Conservation (phyloP, 1,140 invertebrate genomes). For the Pectinophora gossypiella region DNA sequence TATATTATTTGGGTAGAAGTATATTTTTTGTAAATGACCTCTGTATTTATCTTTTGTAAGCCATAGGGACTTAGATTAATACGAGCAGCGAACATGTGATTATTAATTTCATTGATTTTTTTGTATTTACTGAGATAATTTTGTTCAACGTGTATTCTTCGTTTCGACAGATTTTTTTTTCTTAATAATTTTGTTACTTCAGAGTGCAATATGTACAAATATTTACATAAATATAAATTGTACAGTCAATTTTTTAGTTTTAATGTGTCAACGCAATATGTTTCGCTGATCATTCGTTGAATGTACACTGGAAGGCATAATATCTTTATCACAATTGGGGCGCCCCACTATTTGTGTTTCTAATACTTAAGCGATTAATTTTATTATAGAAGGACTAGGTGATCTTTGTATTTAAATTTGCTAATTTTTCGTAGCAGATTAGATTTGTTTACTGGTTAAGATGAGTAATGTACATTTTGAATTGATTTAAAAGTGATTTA, state of each 20-base stretch:
- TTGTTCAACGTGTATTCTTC: conserved; percentile 65
- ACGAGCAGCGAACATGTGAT: conserved; percentile 72
- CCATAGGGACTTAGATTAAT: conserved; percentile 67
- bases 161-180: conserved; percentile 62
- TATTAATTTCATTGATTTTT: conserved; percentile 56
- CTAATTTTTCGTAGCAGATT: conserved; percentile 74
- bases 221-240: conserved; percentile 72
- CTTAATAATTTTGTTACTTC: conserved; percentile 72
- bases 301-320: conserved; percentile 68
- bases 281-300: conserved; percentile 62
- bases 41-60: conserved; percentile 74
- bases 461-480: conserved; percentile 72
- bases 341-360: conserved; percentile 57
- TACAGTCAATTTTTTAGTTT: conserved; percentile 74
- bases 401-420: conserved; percentile 73
- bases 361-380: conserved; percentile 73
- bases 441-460: conserved; percentile 71
- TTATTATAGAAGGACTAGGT: conserved; percentile 69
- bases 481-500: conserved; percentile 75
- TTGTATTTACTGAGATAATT: conserved; percentile 58
- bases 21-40: conserved; percentile 75
- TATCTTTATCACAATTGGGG: conserved; percentile 62
- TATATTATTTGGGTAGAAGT: conserved; percentile 74
- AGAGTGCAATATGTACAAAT: conserved; percentile 76
- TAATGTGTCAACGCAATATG: conserved; percentile 70